These are phyloP conservation scores for Limnephilus rhombicus DNA, from an alignment of 2,888 invertebrate species.

Conservation along the genomic window DNA sequence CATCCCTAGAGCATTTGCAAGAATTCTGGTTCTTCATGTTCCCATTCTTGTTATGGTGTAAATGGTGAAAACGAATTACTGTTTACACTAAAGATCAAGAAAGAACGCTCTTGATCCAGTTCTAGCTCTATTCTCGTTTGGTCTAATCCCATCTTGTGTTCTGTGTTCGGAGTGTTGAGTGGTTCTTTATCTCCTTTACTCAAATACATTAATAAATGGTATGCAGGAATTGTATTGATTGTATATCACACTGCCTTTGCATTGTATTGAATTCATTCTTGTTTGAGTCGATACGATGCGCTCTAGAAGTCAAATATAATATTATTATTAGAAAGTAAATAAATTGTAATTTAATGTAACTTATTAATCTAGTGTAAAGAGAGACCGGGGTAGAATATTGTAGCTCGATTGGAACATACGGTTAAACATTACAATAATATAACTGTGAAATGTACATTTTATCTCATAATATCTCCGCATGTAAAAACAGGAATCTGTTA, in stretches of 20 bases:
- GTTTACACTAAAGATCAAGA: too few species aligned
- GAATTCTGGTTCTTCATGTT: too few species aligned
- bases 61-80: too few species aligned
- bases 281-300: not conserved
- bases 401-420: not conserved
- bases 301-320: constrained; percentile 38
- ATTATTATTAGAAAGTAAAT: constrained; percentile 6
- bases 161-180: not conserved
- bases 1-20: too few species aligned
- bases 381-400: not conserved
- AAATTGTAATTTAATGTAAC: constrained; percentile 18
- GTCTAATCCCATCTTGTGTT: not conserved
- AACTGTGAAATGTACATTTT: not conserved
- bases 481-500: too few species aligned
- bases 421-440: not conserved
- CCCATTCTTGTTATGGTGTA: too few species aligned
- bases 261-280: constrained; percentile 5
- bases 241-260: not conserved
- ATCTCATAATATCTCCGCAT: not conserved
- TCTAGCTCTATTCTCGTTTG: too few species aligned
- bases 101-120: too few species aligned
- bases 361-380: constrained; percentile 26
- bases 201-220: not conserved
- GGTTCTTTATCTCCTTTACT: not conserved
- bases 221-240: not conserved